Evolutionary conservation across 1,140 invertebrate species (phyloP).

Genomic region (Drosophila nigrodunni): DNA sequence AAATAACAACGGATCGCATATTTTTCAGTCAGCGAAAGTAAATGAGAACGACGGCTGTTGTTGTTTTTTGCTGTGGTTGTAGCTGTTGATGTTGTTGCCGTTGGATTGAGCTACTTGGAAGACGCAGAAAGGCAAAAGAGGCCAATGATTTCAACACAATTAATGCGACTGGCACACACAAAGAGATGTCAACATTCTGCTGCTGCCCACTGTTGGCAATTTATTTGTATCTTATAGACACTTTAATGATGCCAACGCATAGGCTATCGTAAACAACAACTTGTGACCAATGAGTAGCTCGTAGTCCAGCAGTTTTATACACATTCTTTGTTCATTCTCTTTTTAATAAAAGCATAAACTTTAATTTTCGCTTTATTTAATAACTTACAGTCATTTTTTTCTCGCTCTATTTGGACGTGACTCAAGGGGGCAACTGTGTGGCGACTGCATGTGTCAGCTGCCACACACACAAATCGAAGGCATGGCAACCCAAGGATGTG

Average conservation of each 20-base stretch:
- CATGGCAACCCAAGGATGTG: conserved; percentile 29
- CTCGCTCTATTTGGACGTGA: conserved; percentile 19
- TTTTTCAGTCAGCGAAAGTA: conserved; percentile 48
- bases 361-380: too few species aligned
- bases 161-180: conserved; percentile 53
- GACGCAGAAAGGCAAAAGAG: conserved; percentile 41
- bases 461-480: conserved; percentile 63
- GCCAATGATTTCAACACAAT: conserved; percentile 47
- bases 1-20: conserved; percentile 58
- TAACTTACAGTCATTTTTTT: too few species aligned
- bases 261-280: conserved; percentile 32
- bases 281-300: conserved; percentile 15
- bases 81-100: background rate
- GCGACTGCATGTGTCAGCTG: conserved; percentile 39
- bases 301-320: too few species aligned
- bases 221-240: conserved; percentile 55
- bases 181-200: conserved; percentile 59
- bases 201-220: conserved; percentile 49
- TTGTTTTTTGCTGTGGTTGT: background rate
- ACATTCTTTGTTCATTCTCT: too few species aligned
- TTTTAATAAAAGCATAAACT: too few species aligned
- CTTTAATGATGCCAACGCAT: conserved; percentile 32
- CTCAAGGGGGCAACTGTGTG: conserved; percentile 28
- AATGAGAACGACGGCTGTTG: conserved; percentile 37
- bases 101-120: conserved; percentile 27